These are phyloP conservation scores for Resseliella maxima DNA, from an alignment of 2,888 invertebrate species.

Conservation along the genomic window DNA sequence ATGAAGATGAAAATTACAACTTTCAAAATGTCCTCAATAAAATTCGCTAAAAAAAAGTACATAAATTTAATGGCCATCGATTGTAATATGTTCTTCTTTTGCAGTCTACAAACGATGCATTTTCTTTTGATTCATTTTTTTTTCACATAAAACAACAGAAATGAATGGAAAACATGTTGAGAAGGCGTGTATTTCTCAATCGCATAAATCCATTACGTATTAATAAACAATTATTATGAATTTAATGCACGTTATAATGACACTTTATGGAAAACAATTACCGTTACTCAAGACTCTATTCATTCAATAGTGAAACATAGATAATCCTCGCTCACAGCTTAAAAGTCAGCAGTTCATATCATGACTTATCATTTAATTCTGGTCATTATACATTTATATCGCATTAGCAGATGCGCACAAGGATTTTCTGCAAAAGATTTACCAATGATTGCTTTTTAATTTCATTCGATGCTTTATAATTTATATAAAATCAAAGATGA, in stretches of 20 bases:
- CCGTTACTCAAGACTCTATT: not conserved
- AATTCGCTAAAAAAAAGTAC: conserved; percentile 15
- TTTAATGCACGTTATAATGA: conserved; percentile 49
- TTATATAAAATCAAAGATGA: not conserved
- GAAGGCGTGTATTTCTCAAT: conserved; percentile 33
- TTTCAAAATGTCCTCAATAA: conserved; percentile 53
- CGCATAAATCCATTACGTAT: conserved; percentile 42
- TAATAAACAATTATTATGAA: conserved; percentile 46
- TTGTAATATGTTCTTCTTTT: not conserved
- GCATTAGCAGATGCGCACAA: conserved; percentile 38
- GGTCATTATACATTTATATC: conserved; percentile 53
- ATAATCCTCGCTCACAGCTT: not conserved
- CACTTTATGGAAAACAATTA: conserved; percentile 50
- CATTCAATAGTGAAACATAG: not conserved
- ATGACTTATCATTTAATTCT: not conserved
- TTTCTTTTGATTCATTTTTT: not conserved
- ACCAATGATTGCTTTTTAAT: conserved; percentile 35
- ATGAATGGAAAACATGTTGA: conserved; percentile 21
- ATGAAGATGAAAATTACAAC: not conserved
- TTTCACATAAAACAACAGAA: not conserved
- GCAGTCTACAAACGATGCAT: not conserved
- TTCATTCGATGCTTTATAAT: not conserved
- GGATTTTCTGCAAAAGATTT: not conserved
- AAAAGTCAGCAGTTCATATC: not conserved
- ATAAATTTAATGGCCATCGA: conserved; percentile 16